phyloP scores from a whole-genome alignment of 2,888 invertebrate genomes.

The Sphaeridia pumilis region DNA sequence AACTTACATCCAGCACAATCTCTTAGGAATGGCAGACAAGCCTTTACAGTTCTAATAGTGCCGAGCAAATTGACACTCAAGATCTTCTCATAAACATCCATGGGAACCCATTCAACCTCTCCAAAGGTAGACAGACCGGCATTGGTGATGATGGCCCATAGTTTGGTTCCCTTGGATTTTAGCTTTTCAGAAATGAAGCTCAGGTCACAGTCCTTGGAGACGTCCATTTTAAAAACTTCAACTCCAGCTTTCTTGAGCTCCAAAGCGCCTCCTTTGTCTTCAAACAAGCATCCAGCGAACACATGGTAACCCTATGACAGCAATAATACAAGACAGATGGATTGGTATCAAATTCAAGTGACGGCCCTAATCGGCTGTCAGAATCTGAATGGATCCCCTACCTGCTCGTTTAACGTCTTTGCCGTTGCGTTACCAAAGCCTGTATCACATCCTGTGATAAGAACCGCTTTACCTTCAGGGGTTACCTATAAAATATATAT shows the following conservation, averaged over 20 bases:
- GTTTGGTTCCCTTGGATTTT: slow-evolving; percentile 22
- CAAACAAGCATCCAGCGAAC: slow-evolving; percentile 53
- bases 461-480: slow-evolving; percentile 67
- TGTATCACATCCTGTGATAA: slow-evolving; percentile 74
- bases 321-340: too few species aligned
- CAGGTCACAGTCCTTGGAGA: slow-evolving; percentile 38
- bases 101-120: slow-evolving; percentile 40
- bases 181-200: slow-evolving; percentile 1
- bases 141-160: slow-evolving; percentile 85
- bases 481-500: slow-evolving; percentile 50
- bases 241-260: slow-evolving; percentile 33
- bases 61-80: slow-evolving; percentile 42
- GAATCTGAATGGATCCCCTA: too few species aligned
- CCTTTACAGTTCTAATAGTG: slow-evolving; percentile 39
- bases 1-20: slow-evolving; percentile 1
- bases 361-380: too few species aligned
- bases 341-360: too few species aligned
- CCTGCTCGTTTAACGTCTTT: slow-evolving; percentile 63
- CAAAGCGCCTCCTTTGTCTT: slow-evolving; percentile 31
- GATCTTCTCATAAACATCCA: slow-evolving; percentile 22
- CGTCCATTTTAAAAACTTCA: slow-evolving; percentile 40
- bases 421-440: slow-evolving; percentile 61
- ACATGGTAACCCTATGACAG: slow-evolving; percentile 68
- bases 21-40: slow-evolving; percentile 8
- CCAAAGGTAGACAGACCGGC: slow-evolving; percentile 48